Base-by-base conservation (phyloP, 1,140 invertebrate species). In the Drosophila hydei region DNA sequence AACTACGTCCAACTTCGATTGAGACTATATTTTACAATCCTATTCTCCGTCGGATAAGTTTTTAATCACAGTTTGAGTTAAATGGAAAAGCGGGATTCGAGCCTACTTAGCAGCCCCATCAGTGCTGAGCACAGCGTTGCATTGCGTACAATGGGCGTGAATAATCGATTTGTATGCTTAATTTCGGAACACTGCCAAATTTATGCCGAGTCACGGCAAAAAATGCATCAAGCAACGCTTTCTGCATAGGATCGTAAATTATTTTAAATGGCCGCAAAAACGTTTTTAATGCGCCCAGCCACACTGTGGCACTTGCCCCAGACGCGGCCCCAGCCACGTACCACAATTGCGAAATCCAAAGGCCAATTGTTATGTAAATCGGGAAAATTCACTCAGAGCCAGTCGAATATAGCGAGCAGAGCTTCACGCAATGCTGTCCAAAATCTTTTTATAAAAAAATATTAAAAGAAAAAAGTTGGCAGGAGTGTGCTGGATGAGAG, bases 311-410 rank as follows among this genome's bases (percentile, higher is more conserved):
- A 40, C n/a, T 33, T 30, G 21, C 11, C 27, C 14, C 23, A 9
- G 16, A 12, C 30, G 3, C 14, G 18, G 9, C n/a, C 40, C 36
- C 52, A 69, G 69, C 60, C 27, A 9, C 23, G 11, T 36, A 11
- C 36, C 19, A 16, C 75, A 84, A 83, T 84, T 72, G 72, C 60
- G 30, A 33, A 78, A 84, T 76, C 84, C 75, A 84, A 84, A 84
- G 76, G 75, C 79, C 79, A 79, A 85, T 77, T 84, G 80, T 85
- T 85, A 85, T 85, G 76, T 79, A 85, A 85, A 85, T 67, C 30
- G 42, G 43, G 42, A 56, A 67, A 67, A 67, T 77, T 68, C 69
- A 79, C 76, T 84, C 78, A 64, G 62, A 58, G 38, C 59, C 61
- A 30, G 51, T 4, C 19, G 30, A n/a, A 23, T 51, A 55, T 62